These are phyloP conservation scores for Sylvilagus bachmani DNA, from an alignment of 2,113 vertebrate genomes.

Conservation along the genomic window DNA sequence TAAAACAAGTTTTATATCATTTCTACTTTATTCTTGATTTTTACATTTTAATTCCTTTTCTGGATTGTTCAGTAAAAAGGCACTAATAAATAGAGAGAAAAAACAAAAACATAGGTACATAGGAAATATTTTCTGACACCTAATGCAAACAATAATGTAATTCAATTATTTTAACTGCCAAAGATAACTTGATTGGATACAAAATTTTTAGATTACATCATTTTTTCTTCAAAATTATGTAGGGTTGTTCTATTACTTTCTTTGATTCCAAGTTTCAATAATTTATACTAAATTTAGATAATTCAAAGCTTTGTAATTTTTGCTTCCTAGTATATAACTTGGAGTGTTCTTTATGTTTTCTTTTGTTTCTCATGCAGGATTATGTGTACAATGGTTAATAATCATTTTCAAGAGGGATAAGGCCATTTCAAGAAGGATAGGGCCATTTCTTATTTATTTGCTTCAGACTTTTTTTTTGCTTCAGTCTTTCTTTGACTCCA, in stretches of 20 bases:
- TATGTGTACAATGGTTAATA: neutral
- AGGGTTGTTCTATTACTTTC: neutral
- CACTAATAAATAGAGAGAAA: neutral
- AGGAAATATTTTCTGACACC: neutral
- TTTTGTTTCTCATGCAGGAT: neutral
- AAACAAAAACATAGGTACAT: neutral
- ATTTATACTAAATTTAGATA: neutral
- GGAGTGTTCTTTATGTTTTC: neutral
- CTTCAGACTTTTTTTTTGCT: neutral
- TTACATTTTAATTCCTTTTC: slow-evolving; percentile 8
- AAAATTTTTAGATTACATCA: slow-evolving; percentile 18
- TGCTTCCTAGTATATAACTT: neutral
- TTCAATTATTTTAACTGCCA: neutral
- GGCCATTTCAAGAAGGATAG: neutral
- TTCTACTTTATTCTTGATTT: slow-evolving; percentile 37
- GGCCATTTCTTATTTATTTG: neutral
- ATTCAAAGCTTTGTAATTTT: neutral
- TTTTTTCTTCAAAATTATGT: slow-evolving; percentile 38
- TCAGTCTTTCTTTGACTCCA: neutral
- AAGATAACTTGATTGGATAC: neutral
- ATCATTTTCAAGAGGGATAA: neutral
- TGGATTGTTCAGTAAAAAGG: neutral
- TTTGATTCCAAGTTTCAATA: neutral
- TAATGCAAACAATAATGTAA: neutral
- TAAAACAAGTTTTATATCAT: neutral